Evolutionary conservation across 2,797 vertebrate genomes (phyloP), one percentile per base, ranked within the genome.

Genomic region (Helostoma temminkii): DNA sequence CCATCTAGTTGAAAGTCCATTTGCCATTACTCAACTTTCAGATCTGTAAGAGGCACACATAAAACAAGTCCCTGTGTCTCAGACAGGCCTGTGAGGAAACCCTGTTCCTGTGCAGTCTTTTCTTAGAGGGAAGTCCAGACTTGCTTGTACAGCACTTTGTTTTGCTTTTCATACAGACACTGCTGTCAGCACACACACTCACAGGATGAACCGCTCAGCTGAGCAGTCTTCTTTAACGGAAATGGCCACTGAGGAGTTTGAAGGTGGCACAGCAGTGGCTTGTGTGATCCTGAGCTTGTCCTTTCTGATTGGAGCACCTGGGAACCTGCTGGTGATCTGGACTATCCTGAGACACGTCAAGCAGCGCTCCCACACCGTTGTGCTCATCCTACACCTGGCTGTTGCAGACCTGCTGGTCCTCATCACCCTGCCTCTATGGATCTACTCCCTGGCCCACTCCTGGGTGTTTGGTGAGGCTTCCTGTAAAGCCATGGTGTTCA

Each of bases 271-370:
- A 30, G 75, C 65, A 4, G 88, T 84, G 7, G 91, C 90, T 52
- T 95, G 95, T 37, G 7, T 92, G 43, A 94, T 97, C 76, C 83
- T 96, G 72, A 90, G 91, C 28, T 77, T 96, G 48, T 94, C 94
- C 1, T 96, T 96, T 74, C 5, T 95, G 50, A 62, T 95, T 19
- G 96, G 96, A 7, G 83, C 80, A 4, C 96, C 96, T 0, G 96
- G 96, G 21, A 97, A 96, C 70, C 81, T 94, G 77, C 78, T 96
- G 2, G 91, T 96, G 80, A 93, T 96, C 83, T 97, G 96, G 96
- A 96, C 93, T 32, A 94, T 96, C 60, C 74, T 95, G 57, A 88
- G 57, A 46, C 93, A 94, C 22, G 86, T 97, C 46, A 93, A 95
- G 85, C 63, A 94, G 73, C 75, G 93, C 4, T 95, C 95, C 25